Base-by-base conservation (phyloP, 2,888 invertebrate species). In the Acanthosepion esculentum region DNA sequence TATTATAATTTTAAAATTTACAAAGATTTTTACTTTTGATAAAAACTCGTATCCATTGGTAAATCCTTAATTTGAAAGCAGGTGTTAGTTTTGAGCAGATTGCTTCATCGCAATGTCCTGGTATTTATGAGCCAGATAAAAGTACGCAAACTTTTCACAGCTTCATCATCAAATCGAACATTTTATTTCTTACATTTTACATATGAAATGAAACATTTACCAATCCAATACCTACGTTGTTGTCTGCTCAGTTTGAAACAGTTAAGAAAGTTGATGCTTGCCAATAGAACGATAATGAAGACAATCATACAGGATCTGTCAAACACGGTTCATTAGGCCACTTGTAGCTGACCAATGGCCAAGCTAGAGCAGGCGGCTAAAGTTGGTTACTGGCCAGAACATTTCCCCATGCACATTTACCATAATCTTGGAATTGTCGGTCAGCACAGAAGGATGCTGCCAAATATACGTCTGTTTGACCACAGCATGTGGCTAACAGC, bases 321-420 rank as follows among this genome's bases (percentile, higher is more conserved):
- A 78, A 78, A 78, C 78, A 78, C 78, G 78, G 78, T 78, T 78
- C n/a, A 78, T 78, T 78, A 78, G 78, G 78, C n/a, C 78, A 33
- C 78, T 78, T n/a, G n/a, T 78, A 78, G 78, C n/a, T 78, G 78
- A 78, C 78, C n/a, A 33, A 12, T 78, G 78, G 78, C 78, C 78
- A 78, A 78, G 78, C 78, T 78, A 15, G n/a, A 78, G 33, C n/a
- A 33, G 78, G 78, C 78, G 18, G 78, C n/a, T 78, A 33, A 78
- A 78, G 12, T 78, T 78, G 78, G 78, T 78, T 78, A 10, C 78
- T n/a, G 15, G 78, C 78, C 78, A 78, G 78, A 78, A 78, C 78
- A 78, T 78, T 18, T 33, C 78, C n/a, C 18, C 78, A 78, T 78
- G n/a, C 78, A 33, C n/a, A n/a, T 78, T 78, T 78, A 78, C 78